Evolutionary conservation across 2,113 vertebrate genomes (phyloP), one percentile per base, ranked within the genome.

Genomic region (Carassius gibelio): DNA sequence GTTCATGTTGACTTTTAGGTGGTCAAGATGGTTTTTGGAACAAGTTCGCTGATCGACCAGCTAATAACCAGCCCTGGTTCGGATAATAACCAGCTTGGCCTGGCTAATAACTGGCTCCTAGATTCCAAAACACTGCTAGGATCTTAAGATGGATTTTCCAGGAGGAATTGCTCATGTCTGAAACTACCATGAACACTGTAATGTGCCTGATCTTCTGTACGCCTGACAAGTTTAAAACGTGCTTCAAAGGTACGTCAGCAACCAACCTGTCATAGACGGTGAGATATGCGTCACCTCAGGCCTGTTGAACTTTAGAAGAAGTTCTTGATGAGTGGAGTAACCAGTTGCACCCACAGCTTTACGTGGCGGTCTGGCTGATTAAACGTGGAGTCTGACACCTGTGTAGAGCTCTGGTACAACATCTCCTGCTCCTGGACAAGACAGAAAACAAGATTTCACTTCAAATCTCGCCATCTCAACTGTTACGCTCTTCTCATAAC

Each of bases 291-390:
- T n/a, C 34, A 10, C 52, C 34, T 74, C 75, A 68, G 75, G 57
- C 74, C 38, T 66, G 45, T 10, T 10, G 83, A 75, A 14, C 38
- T 94, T 55, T 89, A 99, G 93, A 99, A 99, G 94, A 99, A 99
- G 92, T 99, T 98, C 95, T 99, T 99, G 90, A 99, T 99, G 84
- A 99, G 90, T 0, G 97, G 97, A 0, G 97, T 99, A 76, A 99
- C 94, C 85, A 99, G 93, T 90, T 97, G 98, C 88, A 99, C 98
- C 98, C 98, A 99, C 88, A 99, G 94, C 88, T 97, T 97, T 87
- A 99, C 96, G 0, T 95, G 93, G 42, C 97, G 96, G 85, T 95
- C 94, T 0, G 96, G 95, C 91, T 95, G 96, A 90, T 97, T 92
- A 52, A 99, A 99, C 0, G 98, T 99, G 66, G 95, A 91, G 0